Conservation (phyloP, 2,113 vertebrate species). For the Chaetops frenatus region DNA sequence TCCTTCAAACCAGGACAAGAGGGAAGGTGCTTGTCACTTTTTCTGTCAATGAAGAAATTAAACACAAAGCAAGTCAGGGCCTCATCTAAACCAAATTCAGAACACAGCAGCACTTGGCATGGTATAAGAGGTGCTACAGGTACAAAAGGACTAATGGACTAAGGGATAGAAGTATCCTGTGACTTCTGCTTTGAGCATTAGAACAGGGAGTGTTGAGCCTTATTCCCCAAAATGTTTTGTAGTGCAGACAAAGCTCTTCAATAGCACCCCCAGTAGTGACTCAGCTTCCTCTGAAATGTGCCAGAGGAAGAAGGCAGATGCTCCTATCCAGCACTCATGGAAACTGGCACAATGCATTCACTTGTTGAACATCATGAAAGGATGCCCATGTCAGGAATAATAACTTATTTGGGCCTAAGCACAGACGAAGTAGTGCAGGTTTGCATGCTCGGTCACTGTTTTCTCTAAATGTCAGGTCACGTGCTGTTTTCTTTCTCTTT, state of each 20-base stretch:
- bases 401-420: neutral
- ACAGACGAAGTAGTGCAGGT: neutral
- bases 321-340: neutral
- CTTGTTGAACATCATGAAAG: neutral
- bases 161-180: neutral
- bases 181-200: neutral
- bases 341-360: neutral
- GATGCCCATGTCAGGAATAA: neutral
- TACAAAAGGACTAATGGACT: too few relatives aligned
- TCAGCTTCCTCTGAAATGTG: neutral
- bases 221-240: neutral
- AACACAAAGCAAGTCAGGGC: neutral
- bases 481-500: neutral
- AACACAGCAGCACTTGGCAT: neutral
- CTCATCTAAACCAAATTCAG: neutral
- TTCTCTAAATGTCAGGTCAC: neutral
- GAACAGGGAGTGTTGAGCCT: neutral
- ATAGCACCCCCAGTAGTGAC: neutral
- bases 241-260: neutral
- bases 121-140: neutral
- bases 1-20: too few relatives aligned
- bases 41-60: neutral
- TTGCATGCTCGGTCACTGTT: neutral
- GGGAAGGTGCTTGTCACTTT: neutral
- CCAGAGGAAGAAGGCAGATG: neutral